These are phyloP conservation scores for Ciconia boyciana DNA, from an alignment of 2,113 vertebrate genomes.

Conservation along the genomic window DNA sequence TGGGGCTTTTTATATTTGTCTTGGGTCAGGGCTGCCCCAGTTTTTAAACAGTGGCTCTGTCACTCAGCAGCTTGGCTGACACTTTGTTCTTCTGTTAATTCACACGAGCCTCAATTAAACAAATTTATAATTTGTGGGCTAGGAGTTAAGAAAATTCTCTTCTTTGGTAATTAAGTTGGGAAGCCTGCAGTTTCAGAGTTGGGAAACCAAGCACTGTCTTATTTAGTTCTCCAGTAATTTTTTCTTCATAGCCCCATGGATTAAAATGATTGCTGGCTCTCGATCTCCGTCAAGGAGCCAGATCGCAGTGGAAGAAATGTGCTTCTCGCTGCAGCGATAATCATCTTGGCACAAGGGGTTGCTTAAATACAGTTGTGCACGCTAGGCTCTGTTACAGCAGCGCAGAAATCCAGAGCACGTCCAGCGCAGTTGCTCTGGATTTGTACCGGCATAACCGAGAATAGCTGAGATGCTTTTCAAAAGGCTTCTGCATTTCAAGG, in stretches of 20 bases:
- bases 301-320: background rate
- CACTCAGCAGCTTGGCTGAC: background rate
- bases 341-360: background rate
- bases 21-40: background rate
- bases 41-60: background rate
- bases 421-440: background rate
- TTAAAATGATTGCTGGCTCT: background rate
- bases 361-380: background rate
- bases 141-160: background rate
- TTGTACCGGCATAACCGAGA: background rate
- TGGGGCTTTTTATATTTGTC: background rate
- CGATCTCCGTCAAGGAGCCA: background rate
- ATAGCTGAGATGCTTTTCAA: background rate
- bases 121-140: background rate
- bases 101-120: background rate
- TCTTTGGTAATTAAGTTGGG: background rate
- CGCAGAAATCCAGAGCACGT: fast-evolving
- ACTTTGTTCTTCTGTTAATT: background rate
- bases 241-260: background rate
- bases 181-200: background rate
- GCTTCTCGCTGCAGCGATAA: background rate
- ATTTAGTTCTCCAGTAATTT: background rate
- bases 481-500: background rate
- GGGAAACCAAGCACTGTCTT: background rate
- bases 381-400: background rate